Evolutionary conservation across 2,888 invertebrate species (phyloP).

Genomic region (Sminthurinus aureus): DNA sequence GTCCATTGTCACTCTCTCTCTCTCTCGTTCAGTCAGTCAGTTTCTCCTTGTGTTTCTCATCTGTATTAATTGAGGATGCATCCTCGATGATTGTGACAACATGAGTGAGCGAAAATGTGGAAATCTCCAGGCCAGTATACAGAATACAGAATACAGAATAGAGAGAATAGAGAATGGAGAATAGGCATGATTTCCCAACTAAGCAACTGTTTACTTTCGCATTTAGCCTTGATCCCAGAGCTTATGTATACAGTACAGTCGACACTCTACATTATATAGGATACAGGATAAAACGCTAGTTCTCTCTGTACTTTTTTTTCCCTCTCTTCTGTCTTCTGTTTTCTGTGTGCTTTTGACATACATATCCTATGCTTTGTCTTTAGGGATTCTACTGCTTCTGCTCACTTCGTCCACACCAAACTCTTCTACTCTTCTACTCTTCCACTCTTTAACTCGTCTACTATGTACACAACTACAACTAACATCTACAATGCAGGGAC

Average conservation of each 20-base stretch:
- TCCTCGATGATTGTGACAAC: conserved; percentile 38
- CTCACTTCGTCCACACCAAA: not conserved
- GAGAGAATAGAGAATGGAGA: not conserved
- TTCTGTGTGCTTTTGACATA: not conserved
- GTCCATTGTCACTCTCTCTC: not conserved
- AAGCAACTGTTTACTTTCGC: conserved; percentile 45
- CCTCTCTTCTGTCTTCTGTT: not conserved
- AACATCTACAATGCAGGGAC: too few relatives aligned
- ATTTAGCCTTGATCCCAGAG: conserved; percentile 38
- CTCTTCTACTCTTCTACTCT: too few relatives aligned
- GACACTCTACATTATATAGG: too few relatives aligned
- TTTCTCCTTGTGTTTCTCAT: conserved; percentile 3
- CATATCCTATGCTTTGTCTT: too few relatives aligned
- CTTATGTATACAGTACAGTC: conserved; percentile 25
- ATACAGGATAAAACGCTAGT: too few relatives aligned
- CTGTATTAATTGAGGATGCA: conserved; percentile 29
- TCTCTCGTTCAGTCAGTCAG: not conserved
- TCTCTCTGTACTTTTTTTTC: not conserved
- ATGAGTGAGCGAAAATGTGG: not conserved
- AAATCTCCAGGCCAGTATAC: conserved; percentile 27
- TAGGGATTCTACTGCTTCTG: not conserved
- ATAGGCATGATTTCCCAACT: conserved; percentile 6
- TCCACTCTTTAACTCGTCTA: too few relatives aligned
- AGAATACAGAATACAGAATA: not conserved
- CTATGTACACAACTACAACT: too few relatives aligned